phyloP scores from a whole-genome alignment of 37 sponge, comb jelly and placozoan species.

The Tethya wilhelma region DNA sequence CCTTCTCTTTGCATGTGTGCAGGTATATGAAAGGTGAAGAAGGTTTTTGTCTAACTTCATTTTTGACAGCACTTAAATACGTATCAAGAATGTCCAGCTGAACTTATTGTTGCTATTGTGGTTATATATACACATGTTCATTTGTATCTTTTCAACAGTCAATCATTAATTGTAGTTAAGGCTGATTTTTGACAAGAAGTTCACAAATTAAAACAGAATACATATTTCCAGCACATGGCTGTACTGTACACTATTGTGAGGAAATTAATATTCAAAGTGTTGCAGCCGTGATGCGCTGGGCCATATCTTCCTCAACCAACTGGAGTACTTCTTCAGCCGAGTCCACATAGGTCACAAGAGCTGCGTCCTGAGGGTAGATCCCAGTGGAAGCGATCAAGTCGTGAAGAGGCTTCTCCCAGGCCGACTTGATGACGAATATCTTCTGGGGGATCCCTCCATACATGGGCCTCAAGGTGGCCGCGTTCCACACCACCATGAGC shows the following conservation, averaged over 20 bases:
- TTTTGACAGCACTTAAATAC: conserved; percentile 80
- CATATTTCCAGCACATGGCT: no score
- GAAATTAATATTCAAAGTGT: conserved; percentile 2
- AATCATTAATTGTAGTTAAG: no score
- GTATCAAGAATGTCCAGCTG: conserved; percentile 51
- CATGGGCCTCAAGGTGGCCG: conserved; percentile 11
- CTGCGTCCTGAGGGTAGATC: conserved; percentile 20
- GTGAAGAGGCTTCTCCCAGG: conserved; percentile 49
- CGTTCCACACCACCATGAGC: conserved; percentile 58
- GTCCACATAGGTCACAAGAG: conserved; percentile 38
- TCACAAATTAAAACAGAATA: no score
- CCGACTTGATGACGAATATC: conserved; percentile 43
- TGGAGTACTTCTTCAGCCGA: conserved; percentile 31
- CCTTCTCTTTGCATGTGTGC: conserved; percentile 5
- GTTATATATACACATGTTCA: no score
- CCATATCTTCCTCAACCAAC: conserved; percentile 37
- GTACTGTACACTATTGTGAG: no score
- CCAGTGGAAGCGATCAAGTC: conserved; percentile 9
- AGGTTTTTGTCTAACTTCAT: conserved; percentile 93
- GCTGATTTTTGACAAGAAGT: no score
- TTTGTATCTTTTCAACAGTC: no score
- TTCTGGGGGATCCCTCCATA: conserved; percentile 29
- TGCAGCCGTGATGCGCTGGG: neutral
- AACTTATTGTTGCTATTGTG: no score
- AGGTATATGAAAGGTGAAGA: conserved; percentile 88